These are phyloP conservation scores for Helleia helle DNA, from an alignment of 2,888 invertebrate species.

Conservation along the genomic window DNA sequence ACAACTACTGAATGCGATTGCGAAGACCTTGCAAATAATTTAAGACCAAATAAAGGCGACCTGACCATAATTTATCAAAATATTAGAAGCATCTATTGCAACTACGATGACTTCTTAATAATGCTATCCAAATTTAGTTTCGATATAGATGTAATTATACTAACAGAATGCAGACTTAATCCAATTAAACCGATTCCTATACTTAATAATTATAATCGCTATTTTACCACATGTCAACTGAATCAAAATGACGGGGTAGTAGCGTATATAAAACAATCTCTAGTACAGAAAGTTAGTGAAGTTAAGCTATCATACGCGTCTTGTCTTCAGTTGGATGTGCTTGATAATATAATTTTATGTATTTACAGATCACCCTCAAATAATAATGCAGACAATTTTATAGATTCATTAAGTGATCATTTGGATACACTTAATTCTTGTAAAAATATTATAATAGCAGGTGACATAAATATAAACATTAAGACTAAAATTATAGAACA, in stretches of 20 bases:
- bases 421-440: background rate
- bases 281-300: background rate
- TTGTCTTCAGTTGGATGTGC: background rate
- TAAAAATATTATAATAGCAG: conserved; percentile 6
- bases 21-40: no score
- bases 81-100: no score
- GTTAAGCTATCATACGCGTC: background rate
- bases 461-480: conserved; percentile 9
- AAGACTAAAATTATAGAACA: background rate
- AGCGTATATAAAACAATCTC: conserved; percentile 15
- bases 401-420: background rate
- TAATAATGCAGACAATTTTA: conserved; percentile 5
- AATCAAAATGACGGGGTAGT: conserved; percentile 14
- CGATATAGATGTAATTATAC: conserved; percentile 12
- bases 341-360: background rate
- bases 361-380: conserved; percentile 9
- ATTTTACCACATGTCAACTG: background rate
- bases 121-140: no score
- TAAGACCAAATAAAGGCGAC: no score
- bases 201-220: conserved; percentile 2
- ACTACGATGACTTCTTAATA: no score
- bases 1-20: no score
- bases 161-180: conserved; percentile 13
- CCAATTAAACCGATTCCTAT: conserved; percentile 4
- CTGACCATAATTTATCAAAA: no score